phyloP scores from a whole-genome alignment of 2,888 invertebrate species.

The Agrenia bidenticulata region DNA sequence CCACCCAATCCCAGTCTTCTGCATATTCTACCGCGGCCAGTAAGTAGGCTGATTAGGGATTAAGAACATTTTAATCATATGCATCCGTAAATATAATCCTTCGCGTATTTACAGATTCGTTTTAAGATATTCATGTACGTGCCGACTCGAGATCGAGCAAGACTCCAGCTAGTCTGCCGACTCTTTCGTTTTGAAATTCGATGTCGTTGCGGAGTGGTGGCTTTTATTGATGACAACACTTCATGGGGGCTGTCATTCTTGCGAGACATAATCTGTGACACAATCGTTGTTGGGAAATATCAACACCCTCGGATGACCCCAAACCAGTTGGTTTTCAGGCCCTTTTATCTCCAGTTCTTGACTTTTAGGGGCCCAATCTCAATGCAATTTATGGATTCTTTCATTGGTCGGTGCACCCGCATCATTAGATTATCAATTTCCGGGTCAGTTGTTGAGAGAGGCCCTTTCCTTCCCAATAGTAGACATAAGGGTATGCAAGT shows the following conservation, averaged over 20 bases:
- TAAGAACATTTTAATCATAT: too few species aligned
- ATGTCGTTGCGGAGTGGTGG: constrained; percentile 9
- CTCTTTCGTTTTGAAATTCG: constrained; percentile 22
- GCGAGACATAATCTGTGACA: constrained; percentile 23
- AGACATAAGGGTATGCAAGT: too few species aligned
- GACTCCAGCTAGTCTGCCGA: constrained; percentile 19
- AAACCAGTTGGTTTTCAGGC: constrained; percentile 1
- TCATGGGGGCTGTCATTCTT: constrained; percentile 18
- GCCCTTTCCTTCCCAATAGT: neutral
- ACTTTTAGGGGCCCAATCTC: constrained; percentile 12
- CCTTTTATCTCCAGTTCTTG: constrained; percentile 1
- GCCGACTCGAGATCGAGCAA: neutral
- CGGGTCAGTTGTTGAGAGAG: constrained; percentile 6
- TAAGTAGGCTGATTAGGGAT: too few species aligned
- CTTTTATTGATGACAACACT: neutral
- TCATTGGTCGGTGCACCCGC: neutral
- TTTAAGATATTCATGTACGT: constrained; percentile 14
- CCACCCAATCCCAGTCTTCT: too few species aligned
- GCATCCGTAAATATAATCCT: too few species aligned
- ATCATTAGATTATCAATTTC: constrained; percentile 9
- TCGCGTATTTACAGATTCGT: neutral
- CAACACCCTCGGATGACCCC: constrained; percentile 17
- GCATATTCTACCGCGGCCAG: too few species aligned
- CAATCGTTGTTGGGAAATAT: constrained; percentile 15
- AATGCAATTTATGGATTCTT: constrained; percentile 20